Conservation (phyloP, 2,113 vertebrate species). For the Gobio gobio region DNA sequence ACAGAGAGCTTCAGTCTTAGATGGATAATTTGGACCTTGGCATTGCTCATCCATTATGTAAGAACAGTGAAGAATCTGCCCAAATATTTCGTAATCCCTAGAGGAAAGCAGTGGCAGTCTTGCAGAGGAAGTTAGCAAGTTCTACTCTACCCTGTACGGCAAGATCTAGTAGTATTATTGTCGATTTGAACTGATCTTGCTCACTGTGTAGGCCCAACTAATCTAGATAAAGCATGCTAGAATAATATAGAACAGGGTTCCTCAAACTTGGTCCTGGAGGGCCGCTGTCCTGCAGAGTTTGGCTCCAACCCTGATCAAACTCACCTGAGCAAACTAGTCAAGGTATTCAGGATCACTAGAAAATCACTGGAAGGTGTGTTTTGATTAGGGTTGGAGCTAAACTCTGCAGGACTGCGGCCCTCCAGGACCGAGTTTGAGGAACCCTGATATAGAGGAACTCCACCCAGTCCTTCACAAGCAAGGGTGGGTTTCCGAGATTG, state of each 20-base stretch:
- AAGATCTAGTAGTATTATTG: background rate
- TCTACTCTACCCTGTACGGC: background rate
- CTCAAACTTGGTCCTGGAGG: too few species aligned
- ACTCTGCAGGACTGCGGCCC: too few species aligned
- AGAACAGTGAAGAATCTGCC: background rate
- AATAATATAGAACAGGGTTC: background rate
- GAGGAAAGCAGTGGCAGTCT: conserved; percentile 16
- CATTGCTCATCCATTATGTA: background rate
- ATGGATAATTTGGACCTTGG: background rate
- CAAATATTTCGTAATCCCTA: background rate
- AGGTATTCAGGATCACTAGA: too few species aligned
- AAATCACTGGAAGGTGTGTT: too few species aligned
- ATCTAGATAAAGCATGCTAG: background rate
- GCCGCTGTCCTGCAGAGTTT: too few species aligned
- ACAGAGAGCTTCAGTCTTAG: background rate
- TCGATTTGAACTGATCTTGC: background rate
- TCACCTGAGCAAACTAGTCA: too few species aligned
- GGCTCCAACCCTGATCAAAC: too few species aligned
- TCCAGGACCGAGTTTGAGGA: too few species aligned
- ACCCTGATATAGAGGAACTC: background rate
- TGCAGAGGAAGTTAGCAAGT: background rate
- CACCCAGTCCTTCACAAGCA: background rate
- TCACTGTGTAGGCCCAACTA: background rate
- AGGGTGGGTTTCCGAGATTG: conserved; percentile 5
- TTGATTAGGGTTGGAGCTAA: too few species aligned